Evolutionary conservation across 2,888 invertebrate genomes (phyloP), one percentile per base, ranked within the genome.

Genomic region (Drosophila mimica): DNA sequence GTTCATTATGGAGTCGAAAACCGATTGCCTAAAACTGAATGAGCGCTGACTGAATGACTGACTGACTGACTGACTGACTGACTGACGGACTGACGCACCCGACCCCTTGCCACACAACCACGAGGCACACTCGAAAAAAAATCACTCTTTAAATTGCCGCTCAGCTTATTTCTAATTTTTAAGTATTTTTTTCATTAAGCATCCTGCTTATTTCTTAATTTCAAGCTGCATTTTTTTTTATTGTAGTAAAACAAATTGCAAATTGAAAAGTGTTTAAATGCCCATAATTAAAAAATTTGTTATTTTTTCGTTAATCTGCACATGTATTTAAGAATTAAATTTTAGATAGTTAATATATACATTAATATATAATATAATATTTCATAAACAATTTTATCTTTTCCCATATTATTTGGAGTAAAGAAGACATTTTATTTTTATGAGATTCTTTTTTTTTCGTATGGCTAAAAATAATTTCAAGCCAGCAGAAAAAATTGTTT

Each of bases 1-100:
- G 86, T 90, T 89, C 90, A 90, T 90, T 87, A 88, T 68, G 70
- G 54, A 40, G 63, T 67, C 72, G 61, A 64, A n/a, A 51, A 63
- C 77, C 81, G 87, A 86, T 86, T 83, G 66, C 74, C 74, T 6
- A 49, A 74, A 81, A 63, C 46, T 69, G 76, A 79, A 66, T 81
- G 79, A 59, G 57, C 73, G 52, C 73, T 54, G 57, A 43, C 57
- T 54, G 36, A 36, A 40, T 36, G 28, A 28, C 46, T 38, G 43
- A 43, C 43, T 43, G 43, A 2, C 25, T 46, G 46, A 38, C 17
- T 34, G 34, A n/a, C n/a, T 36, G 28, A 28, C 46, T 38, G 43
- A 43, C 43, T 43, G 43, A 2, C 25, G 25, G 46, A 38, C 17
- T 34, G 34, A 20, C 11, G 11, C 46, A 46, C 20, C 46, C 20